Evolutionary conservation across 2,113 vertebrate genomes (phyloP), one percentile per base, ranked within the genome.

Genomic region (Odocoileus hemionus): DNA sequence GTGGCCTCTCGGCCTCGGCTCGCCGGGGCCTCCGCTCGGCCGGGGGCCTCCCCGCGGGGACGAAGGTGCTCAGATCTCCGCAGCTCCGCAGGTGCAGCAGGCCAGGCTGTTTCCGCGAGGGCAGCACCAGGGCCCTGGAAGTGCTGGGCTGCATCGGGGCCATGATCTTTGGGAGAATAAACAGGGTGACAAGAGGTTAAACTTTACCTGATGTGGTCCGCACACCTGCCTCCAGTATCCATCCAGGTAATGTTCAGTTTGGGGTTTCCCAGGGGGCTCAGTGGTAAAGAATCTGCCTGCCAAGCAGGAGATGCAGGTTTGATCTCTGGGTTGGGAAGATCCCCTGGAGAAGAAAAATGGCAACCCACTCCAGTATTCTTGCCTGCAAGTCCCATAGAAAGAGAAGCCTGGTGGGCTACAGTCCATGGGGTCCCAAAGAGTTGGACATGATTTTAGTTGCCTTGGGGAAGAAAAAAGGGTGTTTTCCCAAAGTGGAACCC

Each of bases 21-120:
- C 55, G 95, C 76, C 39, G 98, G 55, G 89, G 96, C 57, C 89
- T 98, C 33, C 91, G 95, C 64, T 97, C 94, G 0, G 2, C 57
- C 4, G 28, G 21, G 0, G 98, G 95, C 1, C 97, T 86, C 74
- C 98, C 98, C 0, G 70, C 93, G 1, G 96, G 96, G 36, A 98
- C 98, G 43, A 99, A 99, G 87, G 99, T 99, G 97, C 99, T 99
- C 57, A 99, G 97, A 94, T 99, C 99, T 1, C 99, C 99, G 15
- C 99, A 99, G 96, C 99, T 99, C 70, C 96, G 94, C 93, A 99
- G 98, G 91, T 99, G 98, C 80, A 99, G 96, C 96, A 99, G 50
- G 39, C 98, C 98, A 0, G 99, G 97, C 12, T 90, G 98, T 25
- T 92, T 95, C 84, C 98, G 96, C 0, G 64, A 97, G 33, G 98